phyloP scores from a whole-genome alignment of 2,113 vertebrate species.

The Cacatua alba region DNA sequence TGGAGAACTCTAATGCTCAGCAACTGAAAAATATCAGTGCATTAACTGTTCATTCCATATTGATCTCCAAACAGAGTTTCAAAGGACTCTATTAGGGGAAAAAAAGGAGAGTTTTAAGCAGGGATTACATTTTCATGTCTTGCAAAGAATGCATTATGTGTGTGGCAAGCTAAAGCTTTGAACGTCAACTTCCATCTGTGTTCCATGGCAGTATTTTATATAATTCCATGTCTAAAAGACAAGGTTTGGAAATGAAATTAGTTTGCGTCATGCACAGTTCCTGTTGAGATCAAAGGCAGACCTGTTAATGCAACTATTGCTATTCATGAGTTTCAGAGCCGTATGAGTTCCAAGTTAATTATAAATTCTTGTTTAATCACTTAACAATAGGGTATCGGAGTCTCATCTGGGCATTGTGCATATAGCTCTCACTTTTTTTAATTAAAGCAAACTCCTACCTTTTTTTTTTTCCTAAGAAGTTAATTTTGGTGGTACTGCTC shows the following conservation, averaged over 20 bases:
- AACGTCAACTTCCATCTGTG: neutral
- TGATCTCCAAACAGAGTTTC: constrained; percentile 37
- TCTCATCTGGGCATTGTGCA: constrained; percentile 50
- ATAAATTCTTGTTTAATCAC: constrained; percentile 60
- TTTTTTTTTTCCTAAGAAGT: constrained; percentile 29
- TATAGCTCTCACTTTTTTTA: constrained; percentile 22
- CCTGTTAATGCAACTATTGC: constrained; percentile 58
- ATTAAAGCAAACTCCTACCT: constrained; percentile 57
- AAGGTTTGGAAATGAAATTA: constrained; percentile 50
- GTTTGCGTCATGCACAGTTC: constrained; percentile 32
- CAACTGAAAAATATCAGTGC: constrained; percentile 9
- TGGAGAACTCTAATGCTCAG: neutral
- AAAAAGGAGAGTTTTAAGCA: neutral
- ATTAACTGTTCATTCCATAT: constrained; percentile 19
- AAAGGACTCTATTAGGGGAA: neutral
- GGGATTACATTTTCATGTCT: constrained; percentile 38
- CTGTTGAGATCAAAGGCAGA: constrained; percentile 59
- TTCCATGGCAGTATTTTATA: constrained; percentile 4
- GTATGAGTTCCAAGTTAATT: constrained; percentile 57
- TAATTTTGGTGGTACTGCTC: constrained; percentile 36
- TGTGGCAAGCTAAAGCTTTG: constrained; percentile 42
- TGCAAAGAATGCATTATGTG: neutral
- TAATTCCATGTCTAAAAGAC: constrained; percentile 13
- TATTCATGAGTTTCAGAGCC: constrained; percentile 57
- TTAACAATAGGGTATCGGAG: constrained; percentile 43